Base-by-base conservation (phyloP, 35 echinoderm and acorn worm genomes). In the Heliocidaris erythrogramma region DNA sequence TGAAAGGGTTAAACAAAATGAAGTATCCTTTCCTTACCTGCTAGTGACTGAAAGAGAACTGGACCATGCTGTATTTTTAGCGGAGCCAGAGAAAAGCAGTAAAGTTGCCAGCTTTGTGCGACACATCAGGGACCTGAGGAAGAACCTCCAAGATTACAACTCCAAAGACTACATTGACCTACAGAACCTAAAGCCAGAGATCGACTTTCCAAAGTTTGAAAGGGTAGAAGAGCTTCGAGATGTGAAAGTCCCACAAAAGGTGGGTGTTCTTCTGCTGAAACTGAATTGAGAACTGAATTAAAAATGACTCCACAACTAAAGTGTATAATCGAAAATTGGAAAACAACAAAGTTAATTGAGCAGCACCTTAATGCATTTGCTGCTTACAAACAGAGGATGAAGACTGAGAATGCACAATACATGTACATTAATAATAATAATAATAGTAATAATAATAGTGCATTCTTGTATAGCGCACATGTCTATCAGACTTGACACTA, bases 111-210 rank as follows among this genome's bases (percentile, higher is more conserved):
- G 86, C n/a, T 95, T 99, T 84, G 95, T 87, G 29, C 90, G 98
- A 69, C 93, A 96, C 31, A 97, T 99, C 88, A 69, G 95, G 21
- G 96, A 99, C 88, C 78, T 99, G 2, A 88, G 96, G 48, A 91
- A 94, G 60, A 96, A 97, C 94, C 94, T 99, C 2, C 96, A 96
- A 60, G 98, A 99, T 86, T 99, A 95, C 69, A 85, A 93, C 9
- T 95, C 98, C 32, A 97, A 96, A 86, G 96, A 99, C 10, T 99
- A 97, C 95, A 97, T 97, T 31, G 97, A 99, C 93, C 87, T 99
- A 30, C 88, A 95, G 13, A 93, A 95, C 17, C 60, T 96, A 60
- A 97, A 93, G 78, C 95, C 98, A 27, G 98, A 99, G 60, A 90
- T 96, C 31, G 96, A 99, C 78, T n/a, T 93, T 13, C 50, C 50